Base-by-base conservation (phyloP, 2,888 invertebrate genomes). In the Galeruca laticollis region DNA sequence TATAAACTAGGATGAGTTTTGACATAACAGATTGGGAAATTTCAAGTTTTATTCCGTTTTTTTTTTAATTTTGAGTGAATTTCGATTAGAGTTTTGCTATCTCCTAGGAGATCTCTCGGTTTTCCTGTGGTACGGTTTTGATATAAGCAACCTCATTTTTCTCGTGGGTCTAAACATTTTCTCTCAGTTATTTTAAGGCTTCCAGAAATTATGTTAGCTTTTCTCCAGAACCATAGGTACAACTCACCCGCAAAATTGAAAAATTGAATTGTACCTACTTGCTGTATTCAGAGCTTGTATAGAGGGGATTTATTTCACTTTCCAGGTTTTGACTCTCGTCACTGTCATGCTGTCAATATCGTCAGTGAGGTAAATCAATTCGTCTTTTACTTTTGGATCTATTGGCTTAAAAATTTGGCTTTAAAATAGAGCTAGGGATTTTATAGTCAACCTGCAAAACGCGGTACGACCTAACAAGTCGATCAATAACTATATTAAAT, bases 61-160 rank as follows among this genome's bases (percentile, higher is more conserved):
- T 69, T 69, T 21, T 69, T 26, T 2, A 33, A 56, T 26, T n/a
- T 15, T 15, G 69, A 15, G 1, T 66, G 37, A 33, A 18, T 20
- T 57, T 65, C 65, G 11, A 15, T 43, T 11, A 3, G 4, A 4
- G 59, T 60, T 15, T 33, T 57, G 11, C 40, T 64, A 11, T 57
- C 68, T 2, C 60, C 63, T n/a, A 68, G 20, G n/a, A 54, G 18
- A 9, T 54, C 56, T 59, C 61, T 68, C 1, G 60, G 43, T 21
- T 60, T 60, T 11, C 60, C 43, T 60, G 47, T 43, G 6, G 21
- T 20, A 40, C 20, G 6, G 43, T 60, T 21, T 60, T 60, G 11
- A 71, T 54, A 60, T 54, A 71, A 37, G 68, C 71, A n/a, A 60
- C 60, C 0, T 59, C 65, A 54, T 62, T 57, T 47, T 37, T 31